Evolutionary conservation across 2,888 invertebrate genomes (phyloP).

Genomic region (Rhagium mordax): DNA sequence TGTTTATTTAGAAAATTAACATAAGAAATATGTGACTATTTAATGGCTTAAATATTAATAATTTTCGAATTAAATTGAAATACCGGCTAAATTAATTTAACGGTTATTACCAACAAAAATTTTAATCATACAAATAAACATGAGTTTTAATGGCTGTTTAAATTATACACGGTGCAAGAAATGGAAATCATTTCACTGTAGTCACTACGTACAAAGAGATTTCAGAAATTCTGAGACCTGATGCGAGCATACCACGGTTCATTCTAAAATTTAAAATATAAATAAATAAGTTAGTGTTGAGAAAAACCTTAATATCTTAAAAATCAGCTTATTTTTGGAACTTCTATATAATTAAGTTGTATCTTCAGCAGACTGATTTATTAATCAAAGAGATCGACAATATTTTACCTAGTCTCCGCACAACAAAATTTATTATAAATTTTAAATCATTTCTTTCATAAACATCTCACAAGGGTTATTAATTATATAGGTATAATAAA

Average conservation of each 20-base stretch:
- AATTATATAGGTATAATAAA: too few relatives aligned
- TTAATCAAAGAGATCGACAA: too few relatives aligned
- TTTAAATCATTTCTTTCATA: too few relatives aligned
- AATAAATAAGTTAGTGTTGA: too few relatives aligned
- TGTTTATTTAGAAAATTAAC: slow-evolving; percentile 56
- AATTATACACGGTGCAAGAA: slow-evolving; percentile 6
- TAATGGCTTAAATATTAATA: slow-evolving; percentile 55
- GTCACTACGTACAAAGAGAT: background rate
- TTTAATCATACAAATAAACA: slow-evolving; percentile 47
- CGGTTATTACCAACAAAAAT: slow-evolving; percentile 46
- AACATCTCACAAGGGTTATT: too few relatives aligned
- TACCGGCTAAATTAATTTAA: slow-evolving; percentile 53
- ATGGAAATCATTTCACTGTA: slow-evolving; percentile 14
- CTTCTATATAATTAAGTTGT: too few relatives aligned
- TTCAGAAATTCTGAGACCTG: background rate
- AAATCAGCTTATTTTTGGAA: too few relatives aligned
- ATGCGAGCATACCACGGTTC: background rate
- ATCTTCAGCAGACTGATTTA: too few relatives aligned
- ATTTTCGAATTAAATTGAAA: slow-evolving; percentile 56
- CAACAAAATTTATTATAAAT: too few relatives aligned
- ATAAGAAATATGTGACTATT: slow-evolving; percentile 54
- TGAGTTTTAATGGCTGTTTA: slow-evolving; percentile 39
- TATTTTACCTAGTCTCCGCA: too few relatives aligned
- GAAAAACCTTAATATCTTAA: too few relatives aligned
- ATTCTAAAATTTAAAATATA: too few relatives aligned